A percentile compares a stretch with the other conserved stretches of the same genome.
These are phyloP conservation scores for Siniperca chuatsi DNA, from an alignment of 2,113 vertebrate species.

Conservation along the genomic window DNA sequence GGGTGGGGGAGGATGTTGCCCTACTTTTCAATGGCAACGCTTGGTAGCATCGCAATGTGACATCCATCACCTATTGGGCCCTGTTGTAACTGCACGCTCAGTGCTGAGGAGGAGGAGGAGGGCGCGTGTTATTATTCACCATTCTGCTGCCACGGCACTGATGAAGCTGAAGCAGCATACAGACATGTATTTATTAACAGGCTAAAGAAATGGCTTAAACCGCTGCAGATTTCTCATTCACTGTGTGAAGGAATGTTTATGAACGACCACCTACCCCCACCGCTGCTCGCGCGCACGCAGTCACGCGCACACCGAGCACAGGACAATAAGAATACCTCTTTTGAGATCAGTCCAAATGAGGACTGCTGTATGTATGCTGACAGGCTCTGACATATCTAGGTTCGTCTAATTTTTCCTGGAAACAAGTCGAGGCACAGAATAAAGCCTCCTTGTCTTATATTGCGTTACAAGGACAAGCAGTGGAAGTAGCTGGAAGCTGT, in stretches of 20 bases:
- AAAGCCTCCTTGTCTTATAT: conserved; percentile 13
- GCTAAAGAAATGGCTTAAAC: conserved; percentile 12
- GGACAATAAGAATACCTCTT: conserved; percentile 16
- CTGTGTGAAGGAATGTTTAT: conserved; percentile 65
- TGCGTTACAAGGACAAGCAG: conserved; percentile 19
- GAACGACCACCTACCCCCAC: conserved; percentile 15
- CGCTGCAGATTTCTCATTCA: conserved; percentile 25
- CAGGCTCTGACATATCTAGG: conserved; percentile 64
- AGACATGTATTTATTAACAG: conserved; percentile 21
- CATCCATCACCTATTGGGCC: conserved; percentile 78
- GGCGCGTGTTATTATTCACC: conserved; percentile 57
- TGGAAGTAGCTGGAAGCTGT: conserved; percentile 29
- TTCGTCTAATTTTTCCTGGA: conserved; percentile 48
- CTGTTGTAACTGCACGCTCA: conserved; percentile 63
- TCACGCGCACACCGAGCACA: conserved; percentile 10
- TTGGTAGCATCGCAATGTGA: conserved; percentile 81
- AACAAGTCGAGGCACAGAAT: conserved; percentile 46
- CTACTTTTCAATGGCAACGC: conserved; percentile 77
- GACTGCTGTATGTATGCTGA: conserved; percentile 38
- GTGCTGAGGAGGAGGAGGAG: conserved; percentile 38
- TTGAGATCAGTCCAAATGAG: conserved; percentile 48
- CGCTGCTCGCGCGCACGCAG: neutral
- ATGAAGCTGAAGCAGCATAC: conserved; percentile 28
- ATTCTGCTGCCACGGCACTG: conserved; percentile 47
- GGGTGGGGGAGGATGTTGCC: conserved; percentile 73